phyloP scores from a whole-genome alignment of 2,113 vertebrate genomes.

The Paraplagusia blochii region DNA sequence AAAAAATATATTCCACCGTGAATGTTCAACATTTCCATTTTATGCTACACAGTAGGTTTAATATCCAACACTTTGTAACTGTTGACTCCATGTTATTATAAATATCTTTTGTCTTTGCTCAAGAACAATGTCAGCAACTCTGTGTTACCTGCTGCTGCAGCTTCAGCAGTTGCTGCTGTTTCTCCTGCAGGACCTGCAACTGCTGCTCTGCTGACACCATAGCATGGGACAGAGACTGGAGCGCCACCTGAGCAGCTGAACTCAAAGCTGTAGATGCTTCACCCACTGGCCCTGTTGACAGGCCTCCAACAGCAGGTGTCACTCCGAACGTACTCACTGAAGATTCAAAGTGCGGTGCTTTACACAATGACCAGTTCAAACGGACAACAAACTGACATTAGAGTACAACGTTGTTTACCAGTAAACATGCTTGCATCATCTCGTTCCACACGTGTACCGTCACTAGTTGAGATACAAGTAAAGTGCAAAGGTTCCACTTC shows the following conservation, averaged over 20 bases:
- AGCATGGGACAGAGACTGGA: conserved; percentile 98
- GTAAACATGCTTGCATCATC: conserved; percentile 99
- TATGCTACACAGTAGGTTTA: no score
- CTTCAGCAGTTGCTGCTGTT: conserved; percentile 99
- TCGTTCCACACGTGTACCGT: conserved; percentile 97
- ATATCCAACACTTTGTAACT: no score
- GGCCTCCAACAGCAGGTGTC: conserved; percentile 89
- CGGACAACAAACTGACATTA: neutral
- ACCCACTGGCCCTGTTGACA: conserved; percentile 89
- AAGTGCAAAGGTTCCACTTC: conserved; percentile 99
- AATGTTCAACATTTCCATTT: no score
- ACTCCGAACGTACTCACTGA: conserved; percentile 98
- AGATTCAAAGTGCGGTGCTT: neutral
- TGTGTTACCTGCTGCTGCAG: conserved; percentile 97
- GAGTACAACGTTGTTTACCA: conserved; percentile 77
- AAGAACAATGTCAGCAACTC: neutral
- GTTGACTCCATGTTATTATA: neutral
- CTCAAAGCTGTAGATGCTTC: conserved; percentile 97
- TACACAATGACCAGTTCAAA: neutral
- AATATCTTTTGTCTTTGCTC: neutral
- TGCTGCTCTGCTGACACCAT: conserved; percentile 99
- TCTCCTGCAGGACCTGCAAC: conserved; percentile 99
- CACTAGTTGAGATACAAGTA: conserved; percentile 97
- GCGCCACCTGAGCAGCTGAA: conserved; percentile 97
- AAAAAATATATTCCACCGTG: no score